Evolutionary conservation across 2,797 vertebrate species (phyloP).

Genomic region (Aythya fuligula): DNA sequence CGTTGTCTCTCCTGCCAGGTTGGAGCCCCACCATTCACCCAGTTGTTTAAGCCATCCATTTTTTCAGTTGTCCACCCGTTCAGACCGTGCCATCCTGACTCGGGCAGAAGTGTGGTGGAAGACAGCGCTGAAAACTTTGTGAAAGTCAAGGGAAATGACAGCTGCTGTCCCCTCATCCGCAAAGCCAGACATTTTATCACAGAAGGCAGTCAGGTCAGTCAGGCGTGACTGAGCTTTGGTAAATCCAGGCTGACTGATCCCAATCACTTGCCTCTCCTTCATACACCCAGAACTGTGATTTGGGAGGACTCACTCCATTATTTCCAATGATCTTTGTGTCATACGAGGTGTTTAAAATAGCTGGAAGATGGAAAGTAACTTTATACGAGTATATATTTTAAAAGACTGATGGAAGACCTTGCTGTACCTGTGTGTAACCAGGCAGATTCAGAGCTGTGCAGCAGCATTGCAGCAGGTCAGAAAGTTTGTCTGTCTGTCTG

Average conservation of each 20-base stretch:
- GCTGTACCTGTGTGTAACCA: accelerated
- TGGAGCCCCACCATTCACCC: not conserved
- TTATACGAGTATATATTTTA: not conserved
- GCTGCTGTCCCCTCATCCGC: not conserved
- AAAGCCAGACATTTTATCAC: not conserved
- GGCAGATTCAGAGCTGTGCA: not conserved
- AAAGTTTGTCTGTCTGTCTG: not conserved
- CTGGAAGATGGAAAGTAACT: not conserved
- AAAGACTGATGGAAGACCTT: not conserved
- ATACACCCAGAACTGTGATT: not conserved
- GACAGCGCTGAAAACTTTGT: not conserved
- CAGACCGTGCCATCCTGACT: not conserved
- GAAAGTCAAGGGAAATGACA: not conserved
- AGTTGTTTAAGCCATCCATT: not conserved
- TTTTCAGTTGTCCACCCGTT: not conserved
- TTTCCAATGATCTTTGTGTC: not conserved
- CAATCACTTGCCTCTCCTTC: not conserved
- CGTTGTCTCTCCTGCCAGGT: not conserved
- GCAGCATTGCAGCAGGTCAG: not conserved
- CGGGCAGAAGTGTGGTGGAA: not conserved
- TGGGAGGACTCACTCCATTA: not conserved
- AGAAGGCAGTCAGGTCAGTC: not conserved
- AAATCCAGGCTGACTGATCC: slow-evolving; percentile 5
- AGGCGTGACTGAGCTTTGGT: slow-evolving; percentile 16
- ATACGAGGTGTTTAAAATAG: not conserved